Conservation (phyloP, 2,797 vertebrate species). For the Glyptemys insculpta region DNA sequence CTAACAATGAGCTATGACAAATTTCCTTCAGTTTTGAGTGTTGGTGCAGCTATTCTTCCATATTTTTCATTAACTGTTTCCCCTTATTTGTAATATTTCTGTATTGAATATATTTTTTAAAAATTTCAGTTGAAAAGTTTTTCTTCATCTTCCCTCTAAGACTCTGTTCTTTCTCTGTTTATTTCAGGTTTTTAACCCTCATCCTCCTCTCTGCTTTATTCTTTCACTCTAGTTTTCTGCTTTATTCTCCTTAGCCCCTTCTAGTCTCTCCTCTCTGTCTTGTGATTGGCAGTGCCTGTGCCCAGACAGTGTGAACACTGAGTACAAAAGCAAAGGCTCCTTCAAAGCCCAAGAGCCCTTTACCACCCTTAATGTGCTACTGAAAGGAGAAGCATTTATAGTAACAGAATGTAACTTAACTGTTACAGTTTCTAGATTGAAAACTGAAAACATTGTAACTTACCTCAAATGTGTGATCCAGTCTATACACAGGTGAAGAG, state of each 20-base stretch:
- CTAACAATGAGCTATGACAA: not conserved
- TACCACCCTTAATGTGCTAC: not conserved
- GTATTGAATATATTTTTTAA: not conserved
- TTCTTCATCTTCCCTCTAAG: not conserved
- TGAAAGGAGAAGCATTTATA: not conserved
- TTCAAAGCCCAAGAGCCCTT: not conserved
- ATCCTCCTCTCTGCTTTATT: not conserved
- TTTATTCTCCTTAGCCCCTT: not conserved
- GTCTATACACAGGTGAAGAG: conserved; percentile 95
- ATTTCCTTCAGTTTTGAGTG: not conserved
- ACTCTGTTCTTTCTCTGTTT: not conserved
- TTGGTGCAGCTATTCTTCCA: not conserved
- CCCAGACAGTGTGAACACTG: not conserved
- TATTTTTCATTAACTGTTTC: not conserved
- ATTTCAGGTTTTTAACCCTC: not conserved
- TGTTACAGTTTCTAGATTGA: not conserved
- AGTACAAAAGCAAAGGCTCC: not conserved
- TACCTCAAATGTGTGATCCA: conserved; percentile 98
- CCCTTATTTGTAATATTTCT: not conserved
- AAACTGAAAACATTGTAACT: conserved; percentile 56
- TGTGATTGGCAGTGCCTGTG: not conserved
- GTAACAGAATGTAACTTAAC: not conserved
- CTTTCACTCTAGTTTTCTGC: not conserved
- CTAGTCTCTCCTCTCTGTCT: not conserved
- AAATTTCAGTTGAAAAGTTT: not conserved